Conservation (phyloP, 2,888 invertebrate genomes). For the Blomia tropicalis region DNA sequence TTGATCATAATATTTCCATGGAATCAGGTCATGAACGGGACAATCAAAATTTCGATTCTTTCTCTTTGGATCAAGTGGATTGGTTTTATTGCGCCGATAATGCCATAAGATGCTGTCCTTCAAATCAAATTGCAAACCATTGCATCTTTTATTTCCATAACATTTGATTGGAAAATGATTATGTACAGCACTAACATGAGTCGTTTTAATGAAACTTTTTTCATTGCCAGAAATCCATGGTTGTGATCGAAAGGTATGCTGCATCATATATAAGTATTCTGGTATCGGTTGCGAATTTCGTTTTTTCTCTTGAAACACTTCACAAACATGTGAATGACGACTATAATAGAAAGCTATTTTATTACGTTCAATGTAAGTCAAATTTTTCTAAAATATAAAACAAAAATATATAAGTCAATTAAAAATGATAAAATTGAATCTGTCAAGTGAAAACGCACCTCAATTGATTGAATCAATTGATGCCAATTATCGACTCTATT, state of each 20-base stretch:
- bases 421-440: neutral
- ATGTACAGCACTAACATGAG: conserved; percentile 29
- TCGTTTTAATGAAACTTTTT: conserved; percentile 17
- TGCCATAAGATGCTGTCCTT: neutral
- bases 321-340: neutral
- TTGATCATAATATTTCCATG: too few relatives aligned
- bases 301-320: conserved; percentile 2
- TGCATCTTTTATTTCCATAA: conserved; percentile 41
- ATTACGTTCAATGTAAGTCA: neutral
- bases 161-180: conserved; percentile 16
- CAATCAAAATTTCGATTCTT: too few relatives aligned
- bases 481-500: conserved; percentile 12
- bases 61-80: too few relatives aligned
- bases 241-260: conserved; percentile 10
- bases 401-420: neutral
- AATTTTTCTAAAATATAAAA: neutral
- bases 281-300: neutral
- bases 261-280: conserved; percentile 6
- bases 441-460: neutral
- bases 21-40: too few relatives aligned
- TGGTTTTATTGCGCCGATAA: neutral
- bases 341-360: neutral
- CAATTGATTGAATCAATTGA: neutral
- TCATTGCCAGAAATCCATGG: conserved; percentile 39
- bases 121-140: neutral